Base-by-base conservation (phyloP, 2,888 invertebrate species). In the Piscicola geometra region DNA sequence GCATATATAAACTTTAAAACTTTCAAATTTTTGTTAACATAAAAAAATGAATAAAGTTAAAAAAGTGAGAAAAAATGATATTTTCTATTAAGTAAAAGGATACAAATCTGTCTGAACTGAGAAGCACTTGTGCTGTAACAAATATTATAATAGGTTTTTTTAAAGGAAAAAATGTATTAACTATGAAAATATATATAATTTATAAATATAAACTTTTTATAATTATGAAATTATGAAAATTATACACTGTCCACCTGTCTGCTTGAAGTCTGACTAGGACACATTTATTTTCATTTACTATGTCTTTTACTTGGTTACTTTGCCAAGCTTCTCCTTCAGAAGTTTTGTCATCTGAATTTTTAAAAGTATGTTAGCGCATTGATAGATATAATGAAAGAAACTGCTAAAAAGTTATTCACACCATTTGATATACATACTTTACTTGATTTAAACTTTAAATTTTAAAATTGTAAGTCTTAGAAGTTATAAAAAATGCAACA, bases 41-140 rank as follows among this genome's bases (percentile, higher is more conserved):
- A 41, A 15, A 41, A 41, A 41, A 41, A 41, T 41, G 15, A 41
- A 56, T 15, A 56, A 18, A 21, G 5, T 56, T 56, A 56, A 18
- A 25, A 25, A 56, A 15, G 21, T 18, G 3, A 18, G 21, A 56
- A 56, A 56, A 21, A 56, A 56, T 25, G 25, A 56, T 56, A 56
- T 18, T 18, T 15, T 21, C 9, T 5, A 18, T 18, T 15, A 9
- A 9, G 41, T 41, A 15, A 56, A 56, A 56, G n/a, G 60, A 56
- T 56, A 56, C 60, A 56, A 56, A 56, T 5, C n/a, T 56, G 60
- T n/a, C n/a, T 56, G 25, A 56, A 56, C 60, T 56, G 60, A 21
- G 60, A 5, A 5, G 21, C 60, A 3, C 15, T 56, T 9, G n/a
- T 3, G n/a, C 60, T 56, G 60, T 56, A 21, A 15, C 3, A 25